Evolutionary conservation across 64 coral and sea anemone genomes (phyloP), one percentile per base, ranked within the genome.

Genomic region (Exaiptasia diaphana): DNA sequence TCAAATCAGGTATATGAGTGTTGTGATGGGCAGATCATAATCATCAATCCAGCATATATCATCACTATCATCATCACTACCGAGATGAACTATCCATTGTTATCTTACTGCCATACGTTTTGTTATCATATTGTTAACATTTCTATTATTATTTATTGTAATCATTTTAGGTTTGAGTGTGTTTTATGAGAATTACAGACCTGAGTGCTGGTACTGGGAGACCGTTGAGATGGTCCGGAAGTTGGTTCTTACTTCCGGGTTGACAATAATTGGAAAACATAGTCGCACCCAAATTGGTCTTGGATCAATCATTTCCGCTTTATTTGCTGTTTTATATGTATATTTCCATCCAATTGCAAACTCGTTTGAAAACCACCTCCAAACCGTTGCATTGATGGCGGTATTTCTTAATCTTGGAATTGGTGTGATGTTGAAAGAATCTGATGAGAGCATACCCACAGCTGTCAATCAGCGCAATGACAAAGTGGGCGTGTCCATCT

Each of bases 121-220:
- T n/a, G n/a, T n/a, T n/a, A n/a, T n/a, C n/a, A n/a, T n/a, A n/a
- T n/a, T n/a, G n/a, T n/a, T n/a, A n/a, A n/a, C n/a, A n/a, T n/a
- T n/a, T n/a, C n/a, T n/a, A n/a, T n/a, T n/a, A n/a, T n/a, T n/a
- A n/a, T n/a, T n/a, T n/a, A n/a, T n/a, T n/a, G n/a, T n/a, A n/a
- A n/a, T n/a, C n/a, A n/a, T n/a, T n/a, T n/a, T n/a, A n/a, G n/a
- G n/a, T 5, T 53, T 91, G 36, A 85, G 80, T 35, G 85, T 91
- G 43, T 84, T 91, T 67, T 85, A 72, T 40, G 89, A 91, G 75
- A 86, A 92, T 53, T 92, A 92, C 35, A 78, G 71, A 11, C 64
- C 67, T 4, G 23, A 86, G 5, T 78, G 75, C 4, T 92, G 90
- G 90, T 92, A 92, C 76, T 92, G 90, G 90, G 90, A 92, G 28